Evolutionary conservation across 2,113 vertebrate species (phyloP).

Genomic region (Pelusios castaneus): DNA sequence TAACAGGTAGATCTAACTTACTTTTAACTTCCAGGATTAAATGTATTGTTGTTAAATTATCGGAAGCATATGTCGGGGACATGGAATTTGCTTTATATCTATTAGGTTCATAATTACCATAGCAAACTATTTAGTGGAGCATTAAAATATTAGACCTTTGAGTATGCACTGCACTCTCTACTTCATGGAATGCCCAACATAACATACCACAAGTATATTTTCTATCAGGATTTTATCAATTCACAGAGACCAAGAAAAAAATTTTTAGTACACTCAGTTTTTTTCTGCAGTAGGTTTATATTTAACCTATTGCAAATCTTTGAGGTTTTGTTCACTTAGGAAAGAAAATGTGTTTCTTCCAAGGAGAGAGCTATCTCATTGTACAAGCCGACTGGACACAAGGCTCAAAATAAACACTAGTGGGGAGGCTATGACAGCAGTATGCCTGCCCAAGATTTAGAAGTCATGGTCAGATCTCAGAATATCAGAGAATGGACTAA

Average conservation of each 20-base stretch:
- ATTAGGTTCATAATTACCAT: rapidly evolving
- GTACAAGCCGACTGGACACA: background rate
- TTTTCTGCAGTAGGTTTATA: background rate
- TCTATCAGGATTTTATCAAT: background rate
- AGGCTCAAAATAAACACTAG: background rate
- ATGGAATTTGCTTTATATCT: background rate
- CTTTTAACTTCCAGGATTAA: background rate
- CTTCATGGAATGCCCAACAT: background rate
- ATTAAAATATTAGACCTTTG: background rate
- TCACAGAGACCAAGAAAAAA: rapidly evolving
- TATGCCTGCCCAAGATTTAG: background rate
- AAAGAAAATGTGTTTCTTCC: background rate
- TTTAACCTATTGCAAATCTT: too few species aligned
- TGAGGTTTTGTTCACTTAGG: background rate
- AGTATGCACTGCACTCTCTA: background rate
- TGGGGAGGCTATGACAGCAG: background rate
- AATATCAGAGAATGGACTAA: rapidly evolving
- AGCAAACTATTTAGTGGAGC: background rate
- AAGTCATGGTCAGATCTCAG: rapidly evolving
- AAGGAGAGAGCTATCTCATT: background rate
- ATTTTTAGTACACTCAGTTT: too few species aligned
- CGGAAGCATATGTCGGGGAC: background rate
- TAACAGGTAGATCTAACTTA: rapidly evolving
- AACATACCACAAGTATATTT: rapidly evolving
- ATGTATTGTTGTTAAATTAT: rapidly evolving